These are phyloP conservation scores for Drosophila prostipennis DNA, from an alignment of 2,888 invertebrate species.

Conservation along the genomic window DNA sequence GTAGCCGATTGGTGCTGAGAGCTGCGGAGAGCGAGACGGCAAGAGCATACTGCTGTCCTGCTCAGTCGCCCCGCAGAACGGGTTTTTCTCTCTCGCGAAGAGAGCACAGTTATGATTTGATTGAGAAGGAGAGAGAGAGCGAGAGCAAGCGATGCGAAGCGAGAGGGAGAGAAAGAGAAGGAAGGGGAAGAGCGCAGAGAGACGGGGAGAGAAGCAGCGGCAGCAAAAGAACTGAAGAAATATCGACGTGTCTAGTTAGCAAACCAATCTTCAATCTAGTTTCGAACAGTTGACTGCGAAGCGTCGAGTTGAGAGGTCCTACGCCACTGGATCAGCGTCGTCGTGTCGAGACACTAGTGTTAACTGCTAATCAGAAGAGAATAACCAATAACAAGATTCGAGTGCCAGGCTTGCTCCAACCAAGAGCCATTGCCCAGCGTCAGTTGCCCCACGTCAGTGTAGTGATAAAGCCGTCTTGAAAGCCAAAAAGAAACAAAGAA, in stretches of 20 bases:
- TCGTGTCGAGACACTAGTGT: constrained; percentile 22
- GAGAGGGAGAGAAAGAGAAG: constrained; percentile 19
- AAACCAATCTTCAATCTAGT: constrained; percentile 84
- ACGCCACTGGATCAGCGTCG: constrained; percentile 74
- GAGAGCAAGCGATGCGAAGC: constrained; percentile 6
- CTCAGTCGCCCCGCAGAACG: constrained; percentile 32
- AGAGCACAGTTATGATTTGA: constrained; percentile 75
- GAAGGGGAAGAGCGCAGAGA: constrained; percentile 23
- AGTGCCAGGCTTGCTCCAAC: neutral
- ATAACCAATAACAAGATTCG: neutral
- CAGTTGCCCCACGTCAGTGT: neutral
- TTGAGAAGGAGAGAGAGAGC: constrained; percentile 60
- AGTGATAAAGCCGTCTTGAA: constrained; percentile 1
- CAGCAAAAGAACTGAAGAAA: constrained; percentile 82
- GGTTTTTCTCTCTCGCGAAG: constrained; percentile 45
- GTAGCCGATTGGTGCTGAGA: constrained; percentile 73
- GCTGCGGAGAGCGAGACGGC: constrained; percentile 41
- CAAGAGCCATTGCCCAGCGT: neutral
- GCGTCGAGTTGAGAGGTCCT: constrained; percentile 83
- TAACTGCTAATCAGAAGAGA: constrained; percentile 11
- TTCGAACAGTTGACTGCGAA: constrained; percentile 84
- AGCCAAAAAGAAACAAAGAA: neutral
- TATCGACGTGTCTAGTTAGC: constrained; percentile 84
- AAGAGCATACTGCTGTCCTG: neutral
- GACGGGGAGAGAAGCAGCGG: constrained; percentile 39